phyloP scores from a whole-genome alignment of 2,888 invertebrate genomes.

The Prionchulus punctatus region DNA sequence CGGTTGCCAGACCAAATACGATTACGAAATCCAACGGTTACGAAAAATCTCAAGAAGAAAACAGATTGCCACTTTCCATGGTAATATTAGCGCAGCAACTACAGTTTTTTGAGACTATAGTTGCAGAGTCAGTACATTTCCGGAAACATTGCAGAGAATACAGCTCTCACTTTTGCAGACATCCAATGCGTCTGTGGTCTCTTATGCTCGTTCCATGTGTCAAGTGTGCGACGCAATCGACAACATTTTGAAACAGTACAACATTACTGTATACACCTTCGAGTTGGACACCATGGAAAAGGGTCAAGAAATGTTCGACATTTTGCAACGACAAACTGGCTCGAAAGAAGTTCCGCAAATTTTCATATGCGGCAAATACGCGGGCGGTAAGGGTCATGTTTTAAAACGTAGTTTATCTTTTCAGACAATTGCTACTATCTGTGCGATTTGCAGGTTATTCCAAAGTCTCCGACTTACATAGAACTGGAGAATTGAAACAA shows the following conservation, averaged over 20 bases:
- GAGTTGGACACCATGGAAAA: not conserved
- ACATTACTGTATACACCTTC: not conserved
- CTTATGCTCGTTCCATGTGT: not conserved
- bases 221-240: not conserved
- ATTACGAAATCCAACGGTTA: not conserved
- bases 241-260: not conserved
- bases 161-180: not conserved
- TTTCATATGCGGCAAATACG: not conserved
- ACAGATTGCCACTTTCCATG: too few species aligned
- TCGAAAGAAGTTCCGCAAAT: not conserved
- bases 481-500: too few species aligned
- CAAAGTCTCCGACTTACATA: too few species aligned
- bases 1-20: not conserved
- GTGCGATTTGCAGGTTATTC: too few species aligned
- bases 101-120: too few species aligned
- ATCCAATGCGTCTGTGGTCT: not conserved
- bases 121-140: too few species aligned
- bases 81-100: too few species aligned
- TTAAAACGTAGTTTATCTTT: too few species aligned
- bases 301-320: not conserved
- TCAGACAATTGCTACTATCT: too few species aligned
- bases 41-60: too few species aligned
- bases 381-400: not conserved
- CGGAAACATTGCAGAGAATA: not conserved
- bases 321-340: not conserved